phyloP scores from a whole-genome alignment of 2,888 invertebrate species.

The Dilophus febrilis region DNA sequence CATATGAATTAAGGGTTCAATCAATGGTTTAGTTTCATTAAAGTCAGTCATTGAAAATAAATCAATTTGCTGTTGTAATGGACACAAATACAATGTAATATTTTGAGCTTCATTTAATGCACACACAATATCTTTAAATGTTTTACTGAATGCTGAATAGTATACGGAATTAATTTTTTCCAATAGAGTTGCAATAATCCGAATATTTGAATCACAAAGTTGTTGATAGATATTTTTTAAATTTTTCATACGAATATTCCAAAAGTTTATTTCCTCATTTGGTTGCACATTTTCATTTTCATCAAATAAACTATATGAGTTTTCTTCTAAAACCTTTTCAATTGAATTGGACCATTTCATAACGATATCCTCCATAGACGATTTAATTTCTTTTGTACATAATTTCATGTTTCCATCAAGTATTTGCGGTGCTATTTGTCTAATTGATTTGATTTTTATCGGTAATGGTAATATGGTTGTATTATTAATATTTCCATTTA shows the following conservation, averaged over 20 bases:
- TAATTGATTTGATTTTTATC: constrained; percentile 50
- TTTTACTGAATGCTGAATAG: constrained; percentile 52
- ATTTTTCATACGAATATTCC: constrained; percentile 60
- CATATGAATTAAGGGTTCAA: constrained; percentile 58
- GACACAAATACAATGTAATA: constrained; percentile 50
- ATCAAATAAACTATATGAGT: constrained; percentile 6
- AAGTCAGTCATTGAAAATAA: constrained; percentile 38
- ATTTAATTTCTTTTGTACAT: constrained; percentile 53
- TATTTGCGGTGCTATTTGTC: constrained; percentile 36
- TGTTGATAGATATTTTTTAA: constrained; percentile 77
- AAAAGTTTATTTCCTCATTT: constrained; percentile 56
- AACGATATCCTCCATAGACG: constrained; percentile 67
- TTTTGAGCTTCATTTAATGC: constrained; percentile 72
- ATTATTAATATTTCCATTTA: constrained; percentile 58
- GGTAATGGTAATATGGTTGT: constrained; percentile 79
- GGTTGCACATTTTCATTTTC: constrained; percentile 61
- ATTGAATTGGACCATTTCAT: constrained; percentile 75
- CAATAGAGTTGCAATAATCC: constrained; percentile 63
- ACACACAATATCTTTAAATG: constrained; percentile 55
- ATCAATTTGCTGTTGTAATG: constrained; percentile 1
- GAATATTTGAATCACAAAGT: constrained; percentile 61
- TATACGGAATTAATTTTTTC: constrained; percentile 68
- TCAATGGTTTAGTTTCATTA: constrained; percentile 36
- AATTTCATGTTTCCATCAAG: constrained; percentile 31
- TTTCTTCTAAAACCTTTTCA: constrained; percentile 29